Evolutionary conservation across 1,140 invertebrate species (phyloP), one percentile per base, ranked within the genome.

Genomic region (Ceratitis capitata): DNA sequence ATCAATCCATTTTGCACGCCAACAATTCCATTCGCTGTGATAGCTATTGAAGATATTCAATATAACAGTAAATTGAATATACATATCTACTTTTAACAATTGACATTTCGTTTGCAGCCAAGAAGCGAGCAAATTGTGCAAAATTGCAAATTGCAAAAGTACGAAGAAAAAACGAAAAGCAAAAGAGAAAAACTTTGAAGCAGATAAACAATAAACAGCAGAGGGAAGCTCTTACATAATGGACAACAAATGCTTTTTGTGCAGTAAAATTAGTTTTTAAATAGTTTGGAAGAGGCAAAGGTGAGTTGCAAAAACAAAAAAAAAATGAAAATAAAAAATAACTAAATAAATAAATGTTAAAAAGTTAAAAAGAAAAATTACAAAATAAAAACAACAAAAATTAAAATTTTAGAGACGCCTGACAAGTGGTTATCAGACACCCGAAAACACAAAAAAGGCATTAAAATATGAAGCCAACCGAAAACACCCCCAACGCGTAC

Each of bases 21-120:
- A 78, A 47, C 69, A 45, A 78, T 26, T n/a, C 39, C n/a, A 78
- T 78, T 42, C 39, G 42, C n/a, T 78, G 69, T 9, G 35, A 78
- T 39, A 78, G n/a, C 69, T 45, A 45, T 45, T 78, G 69, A 23
- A 78, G 69, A 47, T 78, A 78, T 78, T 39, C 16, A 78, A 78
- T 78, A 78, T 45, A 78, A 78, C 35, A 26, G 39, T 45, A 78
- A 69, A 69, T 69, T 69, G 61, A 69, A 39, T 39, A 64, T 64
- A 53, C 19, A 53, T n/a, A 9, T 1, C 19, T n/a, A 47, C 51
- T 14, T 19, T n/a, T 56, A 39, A 69, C 14, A 69, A 69, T 56
- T 69, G 61, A 32, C 32, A 69, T 69, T 78, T 78, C 69, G 39
- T 26, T 78, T 45, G 69, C n/a, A 23, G n/a, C n/a, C n/a, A n/a